Conservation (phyloP, 2,113 vertebrate genomes). For the Xerus inauris region DNA sequence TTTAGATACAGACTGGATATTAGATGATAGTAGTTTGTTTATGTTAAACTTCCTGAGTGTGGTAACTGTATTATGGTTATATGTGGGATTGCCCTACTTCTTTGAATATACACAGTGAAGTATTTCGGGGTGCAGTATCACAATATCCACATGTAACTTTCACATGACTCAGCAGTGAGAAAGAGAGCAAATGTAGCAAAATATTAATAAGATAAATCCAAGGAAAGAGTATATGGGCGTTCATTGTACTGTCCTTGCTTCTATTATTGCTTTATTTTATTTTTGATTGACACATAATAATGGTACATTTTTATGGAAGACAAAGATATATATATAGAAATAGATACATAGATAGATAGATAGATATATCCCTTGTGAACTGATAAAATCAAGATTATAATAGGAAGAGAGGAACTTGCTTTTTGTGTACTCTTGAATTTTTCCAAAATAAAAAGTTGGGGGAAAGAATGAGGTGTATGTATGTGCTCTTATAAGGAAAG, state of each 20-base stretch:
- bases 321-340: background rate
- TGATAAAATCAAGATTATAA: background rate
- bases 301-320: background rate
- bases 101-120: background rate
- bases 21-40: background rate
- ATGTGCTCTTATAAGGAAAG: background rate
- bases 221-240: background rate
- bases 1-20: background rate
- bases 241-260: background rate
- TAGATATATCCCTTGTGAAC: too few species aligned
- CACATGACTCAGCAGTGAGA: background rate
- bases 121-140: background rate
- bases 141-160: background rate
- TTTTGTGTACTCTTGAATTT: background rate
- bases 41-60: background rate
- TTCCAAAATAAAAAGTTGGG: background rate
- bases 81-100: background rate
- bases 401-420: background rate
- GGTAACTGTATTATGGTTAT: too few species aligned
- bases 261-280: background rate
- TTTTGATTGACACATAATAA: background rate
- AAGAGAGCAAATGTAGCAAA: background rate
- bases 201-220: background rate
- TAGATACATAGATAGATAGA: too few species aligned
- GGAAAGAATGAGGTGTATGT: background rate